Evolutionary conservation across 2,888 invertebrate genomes (phyloP).

Genomic region (Lepidonotus clava): DNA sequence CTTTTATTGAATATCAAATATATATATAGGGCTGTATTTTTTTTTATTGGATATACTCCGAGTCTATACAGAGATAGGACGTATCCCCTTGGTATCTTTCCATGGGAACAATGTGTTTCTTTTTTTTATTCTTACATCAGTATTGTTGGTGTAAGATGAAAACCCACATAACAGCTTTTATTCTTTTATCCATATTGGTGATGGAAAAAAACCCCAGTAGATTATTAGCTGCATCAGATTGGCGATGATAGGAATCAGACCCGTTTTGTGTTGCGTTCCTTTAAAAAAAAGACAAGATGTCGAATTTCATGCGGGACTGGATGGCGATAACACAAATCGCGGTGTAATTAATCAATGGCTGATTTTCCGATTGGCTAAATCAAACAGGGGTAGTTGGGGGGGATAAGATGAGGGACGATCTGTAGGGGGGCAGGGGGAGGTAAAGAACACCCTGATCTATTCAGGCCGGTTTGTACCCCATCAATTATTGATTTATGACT

Average conservation of each 20-base stretch:
- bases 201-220: too few species aligned
- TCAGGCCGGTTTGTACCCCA: not conserved
- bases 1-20: too few species aligned
- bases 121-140: too few species aligned
- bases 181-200: too few species aligned
- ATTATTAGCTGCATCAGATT: not conserved
- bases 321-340: not conserved
- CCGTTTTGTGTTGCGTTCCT: too few species aligned
- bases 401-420: not conserved
- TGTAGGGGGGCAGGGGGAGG: not conserved
- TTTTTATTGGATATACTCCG: too few species aligned
- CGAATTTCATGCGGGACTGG: not conserved
- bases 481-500: conserved; percentile 28
- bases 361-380: conserved; percentile 10
- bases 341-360: conserved; percentile 22
- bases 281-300: not conserved
- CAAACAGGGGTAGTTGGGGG: not conserved
- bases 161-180: too few species aligned
- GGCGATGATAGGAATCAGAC: not conserved
- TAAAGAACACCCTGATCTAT: not conserved
- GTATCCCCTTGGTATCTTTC: too few species aligned
- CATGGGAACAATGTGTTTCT: too few species aligned
- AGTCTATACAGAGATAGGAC: too few species aligned
- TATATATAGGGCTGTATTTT: too few species aligned
- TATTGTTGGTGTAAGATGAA: too few species aligned